Evolutionary conservation across 2,888 invertebrate genomes (phyloP).

Genomic region (Deilephila elpenor): DNA sequence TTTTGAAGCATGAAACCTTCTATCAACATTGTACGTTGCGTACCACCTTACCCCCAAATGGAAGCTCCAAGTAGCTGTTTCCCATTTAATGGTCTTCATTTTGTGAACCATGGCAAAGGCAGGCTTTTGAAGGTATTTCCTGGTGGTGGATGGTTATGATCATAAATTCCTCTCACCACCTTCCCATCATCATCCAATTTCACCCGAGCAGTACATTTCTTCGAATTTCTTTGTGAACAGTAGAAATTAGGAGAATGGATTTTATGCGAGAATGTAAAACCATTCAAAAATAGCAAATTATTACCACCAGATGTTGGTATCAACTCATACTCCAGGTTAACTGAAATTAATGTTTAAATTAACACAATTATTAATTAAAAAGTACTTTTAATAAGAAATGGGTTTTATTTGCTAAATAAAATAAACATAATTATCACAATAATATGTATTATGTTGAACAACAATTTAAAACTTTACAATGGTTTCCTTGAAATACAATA

Average conservation of each 20-base stretch:
- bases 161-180: not conserved
- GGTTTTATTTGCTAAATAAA: no score
- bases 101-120: not conserved
- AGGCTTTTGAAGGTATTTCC: not conserved
- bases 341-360: not conserved
- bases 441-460: not conserved
- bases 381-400: no score
- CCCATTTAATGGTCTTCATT: not conserved
- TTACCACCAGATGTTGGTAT: slow-evolving; percentile 39
- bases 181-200: not conserved
- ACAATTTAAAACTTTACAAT: no score
- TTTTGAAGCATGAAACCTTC: no score
- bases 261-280: slow-evolving; percentile 41
- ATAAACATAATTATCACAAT: no score
- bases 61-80: no score
- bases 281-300: slow-evolving; percentile 40
- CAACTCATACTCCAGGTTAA: not conserved
- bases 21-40: no score
- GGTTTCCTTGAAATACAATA: no score
- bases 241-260: slow-evolving; percentile 28
- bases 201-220: slow-evolving; percentile 16
- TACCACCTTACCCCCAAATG: no score
- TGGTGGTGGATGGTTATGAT: slow-evolving; percentile 25
- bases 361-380: no score
- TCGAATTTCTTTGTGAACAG: slow-evolving; percentile 21